These are phyloP conservation scores for Ascidia mentula DNA, from an alignment of 23 tunicate species.

Conservation along the genomic window DNA sequence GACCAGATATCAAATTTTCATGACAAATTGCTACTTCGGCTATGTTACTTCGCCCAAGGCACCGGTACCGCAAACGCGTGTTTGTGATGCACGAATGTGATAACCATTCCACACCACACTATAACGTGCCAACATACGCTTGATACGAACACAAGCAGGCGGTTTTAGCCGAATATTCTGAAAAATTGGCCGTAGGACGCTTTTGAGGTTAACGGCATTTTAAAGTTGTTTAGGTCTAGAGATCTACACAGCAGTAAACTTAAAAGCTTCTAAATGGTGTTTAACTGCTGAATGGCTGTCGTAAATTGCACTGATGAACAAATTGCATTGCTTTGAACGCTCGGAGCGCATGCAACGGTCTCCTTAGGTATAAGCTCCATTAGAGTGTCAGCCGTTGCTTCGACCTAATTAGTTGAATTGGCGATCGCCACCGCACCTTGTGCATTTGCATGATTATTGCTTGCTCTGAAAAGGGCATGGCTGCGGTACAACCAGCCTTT, in stretches of 20 bases:
- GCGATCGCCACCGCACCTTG: too few species aligned
- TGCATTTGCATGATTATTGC: too few species aligned
- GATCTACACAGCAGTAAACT: background rate
- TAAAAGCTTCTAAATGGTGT: background rate
- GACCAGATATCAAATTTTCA: too few species aligned
- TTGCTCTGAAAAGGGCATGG: too few species aligned
- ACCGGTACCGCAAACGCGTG: background rate
- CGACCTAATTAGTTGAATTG: too few species aligned
- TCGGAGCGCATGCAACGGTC: background rate
- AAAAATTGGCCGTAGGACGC: background rate
- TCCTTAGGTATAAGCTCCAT: background rate
- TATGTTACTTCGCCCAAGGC: background rate
- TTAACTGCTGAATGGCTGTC: background rate
- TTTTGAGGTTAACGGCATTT: background rate
- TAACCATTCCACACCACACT: background rate
- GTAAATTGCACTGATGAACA: background rate
- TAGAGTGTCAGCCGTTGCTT: background rate
- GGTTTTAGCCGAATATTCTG: background rate
- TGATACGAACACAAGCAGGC: background rate
- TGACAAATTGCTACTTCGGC: too few species aligned
- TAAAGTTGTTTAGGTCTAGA: background rate
- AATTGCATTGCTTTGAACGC: background rate
- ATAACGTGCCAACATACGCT: background rate
- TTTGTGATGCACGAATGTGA: background rate
- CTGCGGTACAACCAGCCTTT: too few species aligned